Conservation (phyloP, 2,888 invertebrate species). For the Zaprionus obscuricornis region DNA sequence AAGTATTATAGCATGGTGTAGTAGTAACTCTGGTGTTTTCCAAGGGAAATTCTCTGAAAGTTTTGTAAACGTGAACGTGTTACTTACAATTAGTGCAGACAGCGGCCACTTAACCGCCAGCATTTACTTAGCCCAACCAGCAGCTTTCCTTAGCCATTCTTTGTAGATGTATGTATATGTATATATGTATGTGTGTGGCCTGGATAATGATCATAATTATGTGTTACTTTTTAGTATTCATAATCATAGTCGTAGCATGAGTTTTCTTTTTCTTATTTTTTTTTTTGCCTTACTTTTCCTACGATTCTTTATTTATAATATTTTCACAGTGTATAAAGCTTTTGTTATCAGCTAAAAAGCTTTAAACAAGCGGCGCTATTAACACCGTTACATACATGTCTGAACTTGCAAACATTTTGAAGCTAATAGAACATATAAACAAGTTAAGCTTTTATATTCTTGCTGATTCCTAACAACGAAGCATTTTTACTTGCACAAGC, state of each 20-base stretch:
- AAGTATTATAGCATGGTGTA: no score
- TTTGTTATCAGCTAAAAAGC: conserved; percentile 17
- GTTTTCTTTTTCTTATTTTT: no score
- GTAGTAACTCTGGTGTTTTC: conserved; percentile 51
- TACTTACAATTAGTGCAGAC: conserved; percentile 72
- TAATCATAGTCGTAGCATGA: conserved; percentile 30
- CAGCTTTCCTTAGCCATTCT: conserved; percentile 19
- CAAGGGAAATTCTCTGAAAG: conserved; percentile 69
- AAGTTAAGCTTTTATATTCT: background rate
- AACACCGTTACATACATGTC: background rate
- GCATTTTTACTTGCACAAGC: no score
- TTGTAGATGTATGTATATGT: no score
- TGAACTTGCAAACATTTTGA: background rate
- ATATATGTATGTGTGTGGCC: background rate
- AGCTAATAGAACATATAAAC: no score
- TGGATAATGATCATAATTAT: conserved; percentile 68
- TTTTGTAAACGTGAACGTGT: conserved; percentile 76
- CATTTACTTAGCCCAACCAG: conserved; percentile 31
- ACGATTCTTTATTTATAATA: no score
- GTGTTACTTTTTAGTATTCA: conserved; percentile 61
- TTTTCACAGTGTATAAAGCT: background rate
- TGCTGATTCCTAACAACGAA: conserved; percentile 27
- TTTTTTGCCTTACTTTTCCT: background rate
- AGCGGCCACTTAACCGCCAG: conserved; percentile 66
- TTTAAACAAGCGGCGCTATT: background rate